Conservation (phyloP, 2,888 invertebrate genomes). For the Agrochola circellaris region DNA sequence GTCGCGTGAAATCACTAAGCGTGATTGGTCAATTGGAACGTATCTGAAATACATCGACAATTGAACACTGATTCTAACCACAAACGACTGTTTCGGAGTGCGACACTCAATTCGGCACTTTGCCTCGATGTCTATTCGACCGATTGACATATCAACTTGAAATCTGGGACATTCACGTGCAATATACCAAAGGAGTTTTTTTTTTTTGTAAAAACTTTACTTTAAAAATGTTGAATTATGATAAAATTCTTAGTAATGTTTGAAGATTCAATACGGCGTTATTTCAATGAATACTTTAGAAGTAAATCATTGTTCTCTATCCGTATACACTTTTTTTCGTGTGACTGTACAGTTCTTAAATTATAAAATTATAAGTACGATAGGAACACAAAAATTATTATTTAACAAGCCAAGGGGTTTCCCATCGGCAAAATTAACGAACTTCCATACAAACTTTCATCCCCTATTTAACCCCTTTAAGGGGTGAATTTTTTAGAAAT, state of each 20-base stretch:
- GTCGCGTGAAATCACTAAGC: slow-evolving; percentile 41
- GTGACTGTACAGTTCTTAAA: neutral
- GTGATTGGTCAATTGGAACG: slow-evolving; percentile 29
- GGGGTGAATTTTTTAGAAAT: no score
- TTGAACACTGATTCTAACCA: slow-evolving; percentile 24
- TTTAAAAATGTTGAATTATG: neutral
- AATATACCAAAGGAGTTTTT: neutral
- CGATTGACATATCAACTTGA: neutral
- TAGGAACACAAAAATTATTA: no score
- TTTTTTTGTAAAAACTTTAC: neutral
- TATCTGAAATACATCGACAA: slow-evolving; percentile 18
- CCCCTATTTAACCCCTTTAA: no score
- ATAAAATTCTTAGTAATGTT: neutral
- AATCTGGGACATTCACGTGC: neutral
- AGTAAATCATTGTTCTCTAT: neutral
- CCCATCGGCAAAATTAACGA: no score
- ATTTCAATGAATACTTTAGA: neutral
- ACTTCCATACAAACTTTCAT: no score
- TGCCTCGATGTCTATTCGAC: slow-evolving; percentile 1
- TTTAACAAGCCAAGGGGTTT: no score
- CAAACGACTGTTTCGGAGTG: slow-evolving; percentile 41
- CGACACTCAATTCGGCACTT: slow-evolving; percentile 33
- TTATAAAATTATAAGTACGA: neutral
- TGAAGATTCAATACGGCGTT: neutral
- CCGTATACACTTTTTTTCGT: neutral